Percentiles rank a stretch among this genome's conserved stretches.
Evolutionary conservation across 92 coral and sea anemone species (phyloP).

Genomic region (Bergia puertoricense): DNA sequence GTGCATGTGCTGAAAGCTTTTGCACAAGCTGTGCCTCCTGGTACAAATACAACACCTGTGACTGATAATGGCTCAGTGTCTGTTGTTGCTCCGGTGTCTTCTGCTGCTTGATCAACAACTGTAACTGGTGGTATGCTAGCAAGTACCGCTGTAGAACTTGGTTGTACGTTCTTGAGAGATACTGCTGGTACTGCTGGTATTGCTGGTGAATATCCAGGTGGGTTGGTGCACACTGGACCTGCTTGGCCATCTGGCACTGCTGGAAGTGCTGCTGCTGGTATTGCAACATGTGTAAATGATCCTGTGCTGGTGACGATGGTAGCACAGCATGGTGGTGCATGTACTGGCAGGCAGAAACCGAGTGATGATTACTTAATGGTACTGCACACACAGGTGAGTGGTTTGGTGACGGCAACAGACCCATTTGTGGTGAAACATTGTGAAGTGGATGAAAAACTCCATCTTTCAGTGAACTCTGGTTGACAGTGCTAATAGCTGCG

Average conservation of each 20-base stretch:
- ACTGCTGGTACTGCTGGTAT: conserved; percentile 32
- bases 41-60: conserved; percentile 21
- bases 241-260: conserved; percentile 23
- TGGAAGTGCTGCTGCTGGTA: conserved; percentile 29
- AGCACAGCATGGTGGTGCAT: conserved; percentile 22
- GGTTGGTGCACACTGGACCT: neutral
- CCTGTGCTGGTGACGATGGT: conserved; percentile 20
- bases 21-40: conserved; percentile 42
- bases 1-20: conserved; percentile 22
- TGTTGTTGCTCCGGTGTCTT: conserved; percentile 29
- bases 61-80: conserved; percentile 19
- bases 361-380: conserved; percentile 16
- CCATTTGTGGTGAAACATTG: conserved; percentile 22
- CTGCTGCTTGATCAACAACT: conserved; percentile 30
- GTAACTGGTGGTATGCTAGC: conserved; percentile 22
- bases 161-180: neutral
- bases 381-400: neutral
- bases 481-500: conserved; percentile 10
- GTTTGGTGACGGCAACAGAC: conserved; percentile 5
- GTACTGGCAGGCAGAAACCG: conserved; percentile 9
- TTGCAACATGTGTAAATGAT: conserved; percentile 23
- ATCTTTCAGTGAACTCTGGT: conserved; percentile 1
- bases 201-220: conserved; percentile 39
- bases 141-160: conserved; percentile 30
- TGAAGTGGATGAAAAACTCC: conserved; percentile 31